Evolutionary conservation across 2,888 invertebrate genomes (phyloP).

Genomic region (Melieria omissa): DNA sequence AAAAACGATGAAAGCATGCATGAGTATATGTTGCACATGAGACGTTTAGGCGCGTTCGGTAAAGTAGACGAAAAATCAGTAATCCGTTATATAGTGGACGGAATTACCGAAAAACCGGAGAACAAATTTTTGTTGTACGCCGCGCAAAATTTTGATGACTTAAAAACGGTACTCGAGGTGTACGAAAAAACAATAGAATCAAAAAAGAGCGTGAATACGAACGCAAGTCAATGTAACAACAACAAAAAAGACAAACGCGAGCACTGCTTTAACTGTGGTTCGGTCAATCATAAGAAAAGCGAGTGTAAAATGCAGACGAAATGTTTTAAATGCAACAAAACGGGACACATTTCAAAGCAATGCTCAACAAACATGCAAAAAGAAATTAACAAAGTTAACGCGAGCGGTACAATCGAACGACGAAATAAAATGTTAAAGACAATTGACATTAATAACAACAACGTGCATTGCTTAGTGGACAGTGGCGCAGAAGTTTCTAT

Average conservation of each 20-base stretch:
- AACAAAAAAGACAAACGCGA: conserved; percentile 15
- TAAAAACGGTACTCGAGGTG: background rate
- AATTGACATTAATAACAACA: conserved; percentile 24
- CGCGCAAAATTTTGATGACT: background rate
- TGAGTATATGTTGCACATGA: conserved; percentile 22
- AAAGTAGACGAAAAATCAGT: conserved; percentile 32
- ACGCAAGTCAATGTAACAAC: background rate
- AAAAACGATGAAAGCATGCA: conserved; percentile 27
- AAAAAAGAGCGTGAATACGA: conserved; percentile 8
- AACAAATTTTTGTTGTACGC: conserved; percentile 13
- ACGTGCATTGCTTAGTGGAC: conserved; percentile 14
- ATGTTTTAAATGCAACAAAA: conserved; percentile 40
- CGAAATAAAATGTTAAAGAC: conserved; percentile 16
- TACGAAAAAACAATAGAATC: conserved; percentile 13
- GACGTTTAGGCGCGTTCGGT: conserved; percentile 24
- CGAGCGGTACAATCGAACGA: conserved; percentile 14
- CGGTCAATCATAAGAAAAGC: conserved; percentile 27
- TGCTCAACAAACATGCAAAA: conserved; percentile 23
- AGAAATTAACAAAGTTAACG: background rate
- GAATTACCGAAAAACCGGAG: conserved; percentile 30
- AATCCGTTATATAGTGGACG: conserved; percentile 32
- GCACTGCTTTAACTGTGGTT: background rate
- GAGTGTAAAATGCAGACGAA: conserved; percentile 38
- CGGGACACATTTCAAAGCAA: conserved; percentile 29
- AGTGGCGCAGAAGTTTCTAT: conserved; percentile 22